A percentile compares a stretch with the other conserved stretches of the same genome.
Evolutionary conservation across 2,797 vertebrate genomes (phyloP).

Genomic region (Decapterus maruadsi): DNA sequence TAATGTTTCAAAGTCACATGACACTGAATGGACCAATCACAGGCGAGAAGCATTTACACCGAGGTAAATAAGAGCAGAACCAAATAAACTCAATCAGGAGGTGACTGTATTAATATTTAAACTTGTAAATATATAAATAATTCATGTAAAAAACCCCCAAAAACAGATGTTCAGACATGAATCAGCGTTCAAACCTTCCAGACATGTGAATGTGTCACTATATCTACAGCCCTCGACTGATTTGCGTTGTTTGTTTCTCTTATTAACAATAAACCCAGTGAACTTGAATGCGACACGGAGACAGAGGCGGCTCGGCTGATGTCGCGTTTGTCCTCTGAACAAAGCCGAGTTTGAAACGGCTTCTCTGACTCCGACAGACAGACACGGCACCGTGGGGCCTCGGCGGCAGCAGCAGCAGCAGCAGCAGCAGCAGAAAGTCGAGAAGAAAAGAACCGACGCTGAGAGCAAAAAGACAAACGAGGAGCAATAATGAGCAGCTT

Average conservation of each 20-base stretch:
- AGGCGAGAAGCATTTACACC: too few relatives aligned
- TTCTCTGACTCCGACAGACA: constrained; percentile 3
- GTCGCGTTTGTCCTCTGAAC: constrained; percentile 14
- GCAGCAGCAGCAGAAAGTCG: constrained; percentile 16
- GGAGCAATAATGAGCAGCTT: constrained; percentile 61
- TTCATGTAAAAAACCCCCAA: too few relatives aligned
- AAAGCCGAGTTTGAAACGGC: constrained; percentile 25
- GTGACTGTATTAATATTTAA: too few relatives aligned
- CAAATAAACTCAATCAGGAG: too few relatives aligned
- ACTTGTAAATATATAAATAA: too few relatives aligned
- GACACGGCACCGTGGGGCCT: constrained; percentile 3
- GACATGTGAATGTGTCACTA: too few relatives aligned
- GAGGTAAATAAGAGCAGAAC: too few relatives aligned
- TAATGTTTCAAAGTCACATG: too few relatives aligned
- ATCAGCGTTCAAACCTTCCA: too few relatives aligned
- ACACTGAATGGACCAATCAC: too few relatives aligned
- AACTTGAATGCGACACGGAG: constrained; percentile 1
- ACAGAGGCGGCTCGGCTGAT: neutral
- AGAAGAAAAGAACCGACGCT: constrained; percentile 25
- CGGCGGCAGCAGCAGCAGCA: constrained; percentile 19
- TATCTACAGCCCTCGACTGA: too few relatives aligned
- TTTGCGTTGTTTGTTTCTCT: neutral
- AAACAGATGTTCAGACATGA: too few relatives aligned
- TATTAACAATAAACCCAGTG: constrained; percentile 2
- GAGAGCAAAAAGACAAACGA: constrained; percentile 47